Conservation (phyloP, 2,797 vertebrate genomes). For the Catostomus latipinnis region DNA sequence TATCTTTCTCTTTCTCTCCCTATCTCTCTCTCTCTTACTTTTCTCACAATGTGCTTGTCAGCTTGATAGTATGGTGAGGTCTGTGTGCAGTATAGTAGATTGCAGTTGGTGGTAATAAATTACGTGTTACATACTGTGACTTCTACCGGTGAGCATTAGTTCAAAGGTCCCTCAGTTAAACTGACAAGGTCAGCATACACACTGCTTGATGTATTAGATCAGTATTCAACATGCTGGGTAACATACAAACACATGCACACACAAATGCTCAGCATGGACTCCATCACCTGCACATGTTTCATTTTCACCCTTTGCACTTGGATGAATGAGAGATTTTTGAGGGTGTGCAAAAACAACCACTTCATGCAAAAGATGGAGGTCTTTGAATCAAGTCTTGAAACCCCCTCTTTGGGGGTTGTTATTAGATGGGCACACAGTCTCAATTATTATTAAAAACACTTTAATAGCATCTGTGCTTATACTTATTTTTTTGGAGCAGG, state of each 20-base stretch:
- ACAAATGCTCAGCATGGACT: neutral
- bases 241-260: neutral
- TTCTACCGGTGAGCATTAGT: slow-evolving; percentile 8
- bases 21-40: neutral
- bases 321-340: neutral
- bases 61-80: neutral
- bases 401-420: neutral
- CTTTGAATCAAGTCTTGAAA: neutral
- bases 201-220: slow-evolving; percentile 45
- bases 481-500: slow-evolving; percentile 44
- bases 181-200: slow-evolving; percentile 38
- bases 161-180: slow-evolving; percentile 22
- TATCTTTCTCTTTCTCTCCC: no score
- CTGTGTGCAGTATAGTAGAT: slow-evolving; percentile 1
- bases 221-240: neutral
- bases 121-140: slow-evolving; percentile 7
- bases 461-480: slow-evolving; percentile 56
- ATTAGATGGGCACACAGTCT: slow-evolving; percentile 26
- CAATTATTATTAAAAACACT: slow-evolving; percentile 61
- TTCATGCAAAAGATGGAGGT: neutral
- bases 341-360: neutral
- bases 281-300: neutral
- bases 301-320: neutral
- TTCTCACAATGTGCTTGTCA: neutral
- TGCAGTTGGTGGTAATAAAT: slow-evolving; percentile 8